Conservation (phyloP, 1,140 invertebrate species). For the Vanessa tameamea region DNA sequence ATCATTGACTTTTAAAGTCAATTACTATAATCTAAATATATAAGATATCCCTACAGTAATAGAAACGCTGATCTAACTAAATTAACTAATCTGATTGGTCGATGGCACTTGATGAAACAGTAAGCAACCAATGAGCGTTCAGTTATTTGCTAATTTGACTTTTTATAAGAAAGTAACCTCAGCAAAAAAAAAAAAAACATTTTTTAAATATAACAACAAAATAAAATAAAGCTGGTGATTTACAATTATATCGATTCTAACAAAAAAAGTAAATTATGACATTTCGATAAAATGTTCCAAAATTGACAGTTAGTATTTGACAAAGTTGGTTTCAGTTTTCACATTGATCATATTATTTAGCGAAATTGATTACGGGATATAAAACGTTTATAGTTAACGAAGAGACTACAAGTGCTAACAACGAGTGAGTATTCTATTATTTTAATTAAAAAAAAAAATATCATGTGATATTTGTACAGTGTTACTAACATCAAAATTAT, state of each 20-base stretch:
- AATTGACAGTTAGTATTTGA: constrained; percentile 63
- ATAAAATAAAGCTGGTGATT: constrained; percentile 2
- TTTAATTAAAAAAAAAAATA: background rate
- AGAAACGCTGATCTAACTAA: too few relatives aligned
- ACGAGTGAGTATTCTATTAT: background rate
- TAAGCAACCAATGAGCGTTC: too few relatives aligned
- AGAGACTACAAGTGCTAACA: background rate
- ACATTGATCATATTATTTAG: background rate
- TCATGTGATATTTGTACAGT: background rate
- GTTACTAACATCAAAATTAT: too few relatives aligned
- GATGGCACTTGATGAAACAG: too few relatives aligned
- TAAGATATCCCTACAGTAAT: too few relatives aligned
- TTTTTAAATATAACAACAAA: too few relatives aligned
- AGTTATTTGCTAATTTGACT: too few relatives aligned
- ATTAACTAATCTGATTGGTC: too few relatives aligned
- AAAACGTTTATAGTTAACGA: background rate
- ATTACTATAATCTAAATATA: too few relatives aligned
- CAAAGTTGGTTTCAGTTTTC: constrained; percentile 26
- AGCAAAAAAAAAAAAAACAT: background rate
- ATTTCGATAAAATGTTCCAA: constrained; percentile 53
- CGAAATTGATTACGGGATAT: background rate
- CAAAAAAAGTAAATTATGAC: constrained; percentile 42
- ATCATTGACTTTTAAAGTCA: too few relatives aligned
- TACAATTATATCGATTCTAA: background rate
- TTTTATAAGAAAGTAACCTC: too few relatives aligned